Evolutionary conservation across 2,113 vertebrate species (phyloP).

Genomic region (Alouatta palliata): DNA sequence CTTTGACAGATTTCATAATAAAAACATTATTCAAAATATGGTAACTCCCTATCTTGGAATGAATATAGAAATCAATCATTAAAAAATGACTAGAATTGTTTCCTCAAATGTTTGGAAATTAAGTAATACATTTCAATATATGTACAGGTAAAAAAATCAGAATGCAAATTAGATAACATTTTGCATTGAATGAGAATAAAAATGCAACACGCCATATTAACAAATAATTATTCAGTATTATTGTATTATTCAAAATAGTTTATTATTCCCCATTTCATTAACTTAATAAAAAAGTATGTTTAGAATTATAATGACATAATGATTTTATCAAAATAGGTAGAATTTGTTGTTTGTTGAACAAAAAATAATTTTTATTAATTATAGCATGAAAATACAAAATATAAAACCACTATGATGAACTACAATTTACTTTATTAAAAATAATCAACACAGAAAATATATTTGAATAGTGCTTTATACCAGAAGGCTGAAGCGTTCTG

Average conservation of each 20-base stretch:
- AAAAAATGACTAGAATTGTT: not conserved
- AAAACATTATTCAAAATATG: not conserved
- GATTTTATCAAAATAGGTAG: not conserved
- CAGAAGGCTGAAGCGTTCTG: not conserved
- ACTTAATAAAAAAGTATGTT: not conserved
- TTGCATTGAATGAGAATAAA: not conserved
- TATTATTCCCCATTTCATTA: not conserved
- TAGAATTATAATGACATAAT: not conserved
- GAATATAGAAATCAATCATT: not conserved
- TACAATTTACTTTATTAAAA: not conserved
- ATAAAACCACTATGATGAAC: not conserved
- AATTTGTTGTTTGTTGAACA: not conserved
- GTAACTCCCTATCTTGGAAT: not conserved
- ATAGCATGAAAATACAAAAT: not conserved
- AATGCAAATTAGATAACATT: conserved; percentile 1
- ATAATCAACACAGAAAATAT: not conserved
- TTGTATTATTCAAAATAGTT: not conserved
- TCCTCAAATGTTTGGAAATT: not conserved
- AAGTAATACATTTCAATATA: not conserved
- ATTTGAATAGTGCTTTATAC: not conserved
- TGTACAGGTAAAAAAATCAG: not conserved
- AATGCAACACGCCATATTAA: not conserved
- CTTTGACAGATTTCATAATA: not conserved
- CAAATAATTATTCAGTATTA: not conserved
- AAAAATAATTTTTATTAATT: not conserved